Conservation (phyloP, 2,888 invertebrate genomes). For the Pseudolycoriella hygida region DNA sequence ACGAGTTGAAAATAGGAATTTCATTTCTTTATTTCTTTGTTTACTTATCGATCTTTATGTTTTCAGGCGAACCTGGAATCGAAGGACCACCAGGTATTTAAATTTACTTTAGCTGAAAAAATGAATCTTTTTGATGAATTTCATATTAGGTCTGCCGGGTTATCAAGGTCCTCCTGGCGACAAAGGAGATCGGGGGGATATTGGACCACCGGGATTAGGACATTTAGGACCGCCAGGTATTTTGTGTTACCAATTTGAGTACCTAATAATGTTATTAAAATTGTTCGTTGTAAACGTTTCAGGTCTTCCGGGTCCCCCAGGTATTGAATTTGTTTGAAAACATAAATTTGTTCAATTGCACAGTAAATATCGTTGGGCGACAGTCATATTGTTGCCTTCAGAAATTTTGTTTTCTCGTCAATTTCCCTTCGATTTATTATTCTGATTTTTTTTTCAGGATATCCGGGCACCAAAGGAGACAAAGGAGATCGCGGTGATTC, state of each 20-base stretch:
- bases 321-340: not conserved
- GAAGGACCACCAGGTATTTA: constrained; percentile 62
- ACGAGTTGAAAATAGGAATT: too few species aligned
- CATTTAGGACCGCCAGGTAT: constrained; percentile 73
- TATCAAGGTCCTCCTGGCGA: constrained; percentile 62
- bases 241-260: too few species aligned
- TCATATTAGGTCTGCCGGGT: not conserved
- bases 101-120: too few species aligned
- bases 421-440: not conserved
- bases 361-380: too few species aligned
- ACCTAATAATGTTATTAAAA: too few species aligned
- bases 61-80: constrained; percentile 63
- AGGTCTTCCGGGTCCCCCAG: constrained; percentile 32
- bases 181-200: constrained; percentile 70
- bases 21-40: too few species aligned
- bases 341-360: not conserved
- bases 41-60: constrained; percentile 8
- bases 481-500: constrained; percentile 88
- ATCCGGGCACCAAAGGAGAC: constrained; percentile 77
- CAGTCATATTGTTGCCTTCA: too few species aligned
- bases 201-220: constrained; percentile 72
- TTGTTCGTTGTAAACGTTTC: constrained; percentile 13
- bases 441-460: constrained; percentile 47
- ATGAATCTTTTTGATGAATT: not conserved
- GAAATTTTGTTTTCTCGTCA: not conserved